Base-by-base conservation (phyloP, 2,113 vertebrate genomes). In the Triplophysa tibetana region DNA sequence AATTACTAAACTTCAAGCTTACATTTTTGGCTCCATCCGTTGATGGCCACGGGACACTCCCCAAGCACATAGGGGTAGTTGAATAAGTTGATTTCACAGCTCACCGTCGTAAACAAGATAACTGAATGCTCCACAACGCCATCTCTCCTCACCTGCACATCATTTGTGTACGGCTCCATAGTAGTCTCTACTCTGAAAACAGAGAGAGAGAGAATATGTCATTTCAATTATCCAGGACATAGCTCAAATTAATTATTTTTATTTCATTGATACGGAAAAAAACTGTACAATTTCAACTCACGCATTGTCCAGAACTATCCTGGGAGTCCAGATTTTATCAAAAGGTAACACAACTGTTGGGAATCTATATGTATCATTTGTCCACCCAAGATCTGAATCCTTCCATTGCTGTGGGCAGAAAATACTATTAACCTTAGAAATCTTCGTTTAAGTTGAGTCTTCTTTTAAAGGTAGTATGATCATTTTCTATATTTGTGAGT, bases 81-180 rank as follows among this genome's bases (percentile, higher is more conserved):
- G 80, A 92, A 91, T 14, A 93, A 82, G 81, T 93, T 91, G 81
- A 93, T 77, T n/a, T 87, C 88, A 64, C 92, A 93, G 85, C 85
- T 65, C 10, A 93, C 85, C 23, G 80, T 82, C 1, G 88, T 85
- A 6, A 69, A 85, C 13, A 92, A 78, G 54, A 83, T 66, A 67
- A 92, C 62, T 0, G 0, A 0, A 73, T 92, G 89, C 7, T 0
- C 13, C 67, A 93, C 7, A 0, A 68, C 87, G 17, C 92, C 91
- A 1, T 92, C 85, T 21, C 72, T 85, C 80, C 24, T 38, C 7
- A 85, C 88, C 77, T 90, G 64, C 75, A 93, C 70, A 23, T 93
- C 89, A 1, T 1, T 9, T 12, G 86, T 87, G 58, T 11, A 1
- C 13, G 88, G 86, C 70, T 65, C 16, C 56, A 84, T 72, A 0